phyloP scores from a whole-genome alignment of 2,888 invertebrate genomes.

The Drosophila ochracea region DNA sequence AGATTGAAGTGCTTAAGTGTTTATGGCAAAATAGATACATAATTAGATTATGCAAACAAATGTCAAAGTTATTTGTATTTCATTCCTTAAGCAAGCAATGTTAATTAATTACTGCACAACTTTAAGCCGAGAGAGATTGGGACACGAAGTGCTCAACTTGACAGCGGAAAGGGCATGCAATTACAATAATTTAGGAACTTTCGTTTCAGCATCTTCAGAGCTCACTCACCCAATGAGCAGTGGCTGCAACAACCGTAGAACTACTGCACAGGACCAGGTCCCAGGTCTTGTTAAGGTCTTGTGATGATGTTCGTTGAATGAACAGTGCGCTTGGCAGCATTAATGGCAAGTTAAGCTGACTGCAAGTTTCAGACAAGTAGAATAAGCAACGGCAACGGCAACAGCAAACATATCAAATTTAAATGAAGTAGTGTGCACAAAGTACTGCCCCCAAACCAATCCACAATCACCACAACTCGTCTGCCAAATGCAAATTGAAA shows the following conservation, averaged over 20 bases:
- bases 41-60: constrained; percentile 75
- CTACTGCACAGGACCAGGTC: constrained; percentile 1
- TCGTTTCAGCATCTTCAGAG: constrained; percentile 49
- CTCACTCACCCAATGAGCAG: constrained; percentile 36
- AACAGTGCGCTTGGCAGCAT: constrained; percentile 37
- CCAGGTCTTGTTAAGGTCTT: constrained; percentile 1
- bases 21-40: constrained; percentile 60
- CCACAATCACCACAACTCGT: constrained; percentile 19
- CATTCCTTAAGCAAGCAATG: constrained; percentile 76
- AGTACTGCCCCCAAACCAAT: constrained; percentile 11
- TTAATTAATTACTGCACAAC: constrained; percentile 75
- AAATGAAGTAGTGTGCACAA: constrained; percentile 41
- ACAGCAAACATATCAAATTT: constrained; percentile 49
- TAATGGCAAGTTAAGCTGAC: constrained; percentile 69
- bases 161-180: constrained; percentile 43
- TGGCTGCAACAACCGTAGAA: constrained; percentile 6
- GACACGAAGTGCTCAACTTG: constrained; percentile 3
- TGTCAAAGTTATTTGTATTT: constrained; percentile 77
- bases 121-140: constrained; percentile 41
- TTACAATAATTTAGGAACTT: constrained; percentile 76
- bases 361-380: constrained; percentile 40
- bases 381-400: constrained; percentile 3
- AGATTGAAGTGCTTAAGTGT: constrained; percentile 40
- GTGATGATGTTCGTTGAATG: constrained; percentile 29
- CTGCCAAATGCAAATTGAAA: constrained; percentile 57